A percentile compares a stretch with the other conserved stretches of the same genome.
Conservation (phyloP, 2,113 vertebrate genomes). For the Fulmarus glacialis region DNA sequence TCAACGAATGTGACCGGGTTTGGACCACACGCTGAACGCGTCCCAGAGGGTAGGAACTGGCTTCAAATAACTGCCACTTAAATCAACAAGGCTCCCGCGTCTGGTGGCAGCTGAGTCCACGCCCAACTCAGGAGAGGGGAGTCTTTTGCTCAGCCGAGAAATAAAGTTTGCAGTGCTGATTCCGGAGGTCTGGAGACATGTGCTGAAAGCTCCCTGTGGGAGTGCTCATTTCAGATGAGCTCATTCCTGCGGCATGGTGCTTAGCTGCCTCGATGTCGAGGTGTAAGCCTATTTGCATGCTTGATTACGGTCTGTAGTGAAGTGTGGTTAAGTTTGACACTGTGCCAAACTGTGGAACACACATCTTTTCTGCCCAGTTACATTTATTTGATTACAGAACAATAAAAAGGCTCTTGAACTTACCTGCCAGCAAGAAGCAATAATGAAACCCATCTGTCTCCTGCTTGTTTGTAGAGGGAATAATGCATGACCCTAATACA, state of each 20-base stretch:
- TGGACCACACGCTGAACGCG: neutral
- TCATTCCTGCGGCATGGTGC: neutral
- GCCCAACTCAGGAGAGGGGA: neutral
- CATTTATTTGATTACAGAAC: neutral
- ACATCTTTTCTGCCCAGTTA: neutral
- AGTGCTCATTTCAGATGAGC: neutral
- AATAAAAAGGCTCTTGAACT: neutral
- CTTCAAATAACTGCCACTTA: neutral
- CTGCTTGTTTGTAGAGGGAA: neutral
- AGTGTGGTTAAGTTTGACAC: neutral
- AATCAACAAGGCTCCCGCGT: accelerated
- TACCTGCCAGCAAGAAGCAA: neutral
- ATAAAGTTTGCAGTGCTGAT: neutral
- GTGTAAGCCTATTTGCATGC: neutral
- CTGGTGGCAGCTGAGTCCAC: neutral
- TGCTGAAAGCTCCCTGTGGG: neutral
- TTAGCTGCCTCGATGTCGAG: accelerated
- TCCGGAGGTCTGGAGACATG: neutral
- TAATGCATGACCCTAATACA: neutral
- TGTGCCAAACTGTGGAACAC: neutral
- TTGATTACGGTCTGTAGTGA: neutral
- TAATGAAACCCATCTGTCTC: neutral
- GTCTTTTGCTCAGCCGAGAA: neutral
- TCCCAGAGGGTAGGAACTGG: neutral
- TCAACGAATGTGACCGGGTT: neutral